These are phyloP conservation scores for Stictocephala bisonia DNA, from an alignment of 2,888 invertebrate species.

Conservation along the genomic window DNA sequence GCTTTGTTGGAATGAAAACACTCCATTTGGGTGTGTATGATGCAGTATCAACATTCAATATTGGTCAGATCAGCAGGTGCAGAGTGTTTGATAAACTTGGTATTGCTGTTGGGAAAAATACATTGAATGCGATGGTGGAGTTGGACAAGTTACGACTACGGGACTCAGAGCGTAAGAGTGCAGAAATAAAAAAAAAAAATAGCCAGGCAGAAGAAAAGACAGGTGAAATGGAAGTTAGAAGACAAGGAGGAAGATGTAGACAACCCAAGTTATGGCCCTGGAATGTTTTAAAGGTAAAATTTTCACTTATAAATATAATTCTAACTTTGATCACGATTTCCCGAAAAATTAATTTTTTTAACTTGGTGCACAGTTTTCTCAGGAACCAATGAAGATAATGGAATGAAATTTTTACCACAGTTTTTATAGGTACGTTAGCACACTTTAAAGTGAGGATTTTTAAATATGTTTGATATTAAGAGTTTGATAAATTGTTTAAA, in stretches of 20 bases:
- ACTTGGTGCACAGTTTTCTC: too few species aligned
- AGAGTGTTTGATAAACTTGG: not conserved
- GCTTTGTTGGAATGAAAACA: slow-evolving; percentile 5
- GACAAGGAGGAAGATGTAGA: slow-evolving; percentile 40
- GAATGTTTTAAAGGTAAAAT: slow-evolving; percentile 24
- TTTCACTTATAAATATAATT: too few species aligned
- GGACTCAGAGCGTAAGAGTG: slow-evolving; percentile 12
- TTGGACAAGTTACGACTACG: slow-evolving; percentile 11
- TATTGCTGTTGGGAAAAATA: slow-evolving; percentile 30
- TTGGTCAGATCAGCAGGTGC: too few species aligned
- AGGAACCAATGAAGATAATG: too few species aligned
- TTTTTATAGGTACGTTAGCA: too few species aligned
- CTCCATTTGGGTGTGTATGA: slow-evolving; percentile 29
- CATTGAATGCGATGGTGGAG: not conserved
- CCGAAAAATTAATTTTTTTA: too few species aligned
- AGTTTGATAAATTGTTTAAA: too few species aligned
- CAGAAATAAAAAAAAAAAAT: slow-evolving; percentile 27
- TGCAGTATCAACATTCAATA: slow-evolving; percentile 6
- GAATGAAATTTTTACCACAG: too few species aligned
- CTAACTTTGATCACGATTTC: too few species aligned
- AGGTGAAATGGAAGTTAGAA: slow-evolving; percentile 30
- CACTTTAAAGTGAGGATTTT: too few species aligned
- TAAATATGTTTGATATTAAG: too few species aligned
- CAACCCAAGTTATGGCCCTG: slow-evolving; percentile 31
- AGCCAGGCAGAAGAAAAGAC: slow-evolving; percentile 4